phyloP scores from a whole-genome alignment of 1,140 invertebrate species.

The Phymorhynchus buccinoides region DNA sequence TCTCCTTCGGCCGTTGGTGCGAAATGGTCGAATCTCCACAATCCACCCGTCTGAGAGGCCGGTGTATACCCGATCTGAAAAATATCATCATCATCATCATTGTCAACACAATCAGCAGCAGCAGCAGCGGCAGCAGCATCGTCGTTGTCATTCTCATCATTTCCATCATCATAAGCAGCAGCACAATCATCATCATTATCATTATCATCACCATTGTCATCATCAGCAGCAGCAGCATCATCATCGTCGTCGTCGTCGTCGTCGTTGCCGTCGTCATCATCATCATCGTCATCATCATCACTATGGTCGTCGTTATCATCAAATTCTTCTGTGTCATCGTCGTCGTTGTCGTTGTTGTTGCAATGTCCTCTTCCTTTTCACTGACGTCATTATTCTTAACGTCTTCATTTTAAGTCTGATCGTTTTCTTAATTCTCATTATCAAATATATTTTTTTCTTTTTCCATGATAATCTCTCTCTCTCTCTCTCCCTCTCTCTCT shows the following conservation, averaged over 20 bases:
- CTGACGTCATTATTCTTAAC: too few relatives aligned
- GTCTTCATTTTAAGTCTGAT: too few relatives aligned
- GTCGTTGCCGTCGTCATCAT: background rate
- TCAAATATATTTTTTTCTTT: too few relatives aligned
- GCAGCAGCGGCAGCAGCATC: slow-evolving; percentile 1
- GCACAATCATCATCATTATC: background rate
- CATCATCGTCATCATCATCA: background rate
- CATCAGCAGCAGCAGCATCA: background rate
- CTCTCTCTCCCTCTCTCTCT: too few relatives aligned
- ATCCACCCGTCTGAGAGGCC: background rate
- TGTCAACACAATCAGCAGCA: background rate
- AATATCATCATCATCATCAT: background rate
- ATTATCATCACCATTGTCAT: background rate
- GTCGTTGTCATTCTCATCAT: background rate
- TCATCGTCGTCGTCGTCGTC: background rate
- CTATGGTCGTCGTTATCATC: background rate
- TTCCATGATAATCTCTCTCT: too few relatives aligned
- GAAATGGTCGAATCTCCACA: background rate
- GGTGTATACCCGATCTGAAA: background rate
- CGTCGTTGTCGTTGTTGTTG: background rate
- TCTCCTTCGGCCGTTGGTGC: slow-evolving; percentile 41
- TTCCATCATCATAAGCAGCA: background rate
- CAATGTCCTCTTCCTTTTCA: too few relatives aligned
- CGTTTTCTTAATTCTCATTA: too few relatives aligned
- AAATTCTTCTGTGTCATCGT: background rate